phyloP scores from a whole-genome alignment of 2,888 invertebrate species.

The Limnephilus lunatus region DNA sequence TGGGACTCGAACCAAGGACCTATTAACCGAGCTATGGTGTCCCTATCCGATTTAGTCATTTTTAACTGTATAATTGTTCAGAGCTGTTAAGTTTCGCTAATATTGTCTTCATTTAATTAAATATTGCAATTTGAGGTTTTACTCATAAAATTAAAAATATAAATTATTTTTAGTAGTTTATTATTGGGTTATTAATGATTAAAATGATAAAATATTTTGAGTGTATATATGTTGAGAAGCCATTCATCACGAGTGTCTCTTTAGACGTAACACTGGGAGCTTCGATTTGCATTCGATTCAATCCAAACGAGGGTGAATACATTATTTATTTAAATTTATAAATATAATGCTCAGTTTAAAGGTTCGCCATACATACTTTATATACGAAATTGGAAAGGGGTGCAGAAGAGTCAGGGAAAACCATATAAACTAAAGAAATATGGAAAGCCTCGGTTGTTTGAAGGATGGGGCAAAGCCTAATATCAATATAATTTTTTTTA shows the following conservation, averaged over 20 bases:
- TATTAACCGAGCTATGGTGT: too few relatives aligned
- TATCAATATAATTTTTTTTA: neutral
- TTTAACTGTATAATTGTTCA: too few relatives aligned
- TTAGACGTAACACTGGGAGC: conserved; percentile 63
- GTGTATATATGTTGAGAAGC: conserved; percentile 23
- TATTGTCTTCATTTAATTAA: too few relatives aligned
- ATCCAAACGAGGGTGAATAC: conserved; percentile 64
- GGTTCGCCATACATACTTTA: conserved; percentile 57
- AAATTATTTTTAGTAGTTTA: too few relatives aligned
- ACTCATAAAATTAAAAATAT: too few relatives aligned
- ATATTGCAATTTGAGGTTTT: too few relatives aligned
- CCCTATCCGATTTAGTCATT: too few relatives aligned
- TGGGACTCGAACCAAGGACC: too few relatives aligned
- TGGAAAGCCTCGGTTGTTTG: conserved; percentile 31
- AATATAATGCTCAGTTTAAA: conserved; percentile 66
- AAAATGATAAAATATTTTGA: neutral
- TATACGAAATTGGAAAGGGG: conserved; percentile 64
- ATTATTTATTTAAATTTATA: conserved; percentile 66
- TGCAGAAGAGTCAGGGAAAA: conserved; percentile 44
- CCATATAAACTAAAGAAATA: conserved; percentile 44
- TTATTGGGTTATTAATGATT: neutral
- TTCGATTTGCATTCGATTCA: conserved; percentile 66
- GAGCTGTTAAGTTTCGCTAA: too few relatives aligned
- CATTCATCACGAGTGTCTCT: conserved; percentile 51
- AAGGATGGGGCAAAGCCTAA: neutral